Percentiles rank a stretch among this genome's conserved stretches.
phyloP scores from a whole-genome alignment of 2,113 vertebrate genomes.

The Terrapene triunguis region DNA sequence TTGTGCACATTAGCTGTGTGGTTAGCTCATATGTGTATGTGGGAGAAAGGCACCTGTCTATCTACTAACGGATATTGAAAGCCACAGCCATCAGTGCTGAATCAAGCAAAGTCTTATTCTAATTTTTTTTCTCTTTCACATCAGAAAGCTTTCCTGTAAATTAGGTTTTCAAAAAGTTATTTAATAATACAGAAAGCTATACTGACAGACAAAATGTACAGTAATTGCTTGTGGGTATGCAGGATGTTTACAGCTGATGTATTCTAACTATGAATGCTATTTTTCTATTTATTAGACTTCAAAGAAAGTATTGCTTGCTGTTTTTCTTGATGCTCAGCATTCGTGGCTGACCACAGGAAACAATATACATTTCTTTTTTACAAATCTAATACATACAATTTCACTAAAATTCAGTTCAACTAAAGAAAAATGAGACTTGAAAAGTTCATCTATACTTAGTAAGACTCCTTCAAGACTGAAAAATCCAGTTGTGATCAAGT shows the following conservation, averaged over 20 bases:
- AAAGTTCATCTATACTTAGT: not conserved
- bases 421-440: not conserved
- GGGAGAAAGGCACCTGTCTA: slow-evolving; percentile 24
- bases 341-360: not conserved
- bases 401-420: not conserved
- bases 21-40: not conserved
- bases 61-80: slow-evolving; percentile 56
- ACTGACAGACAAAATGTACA: slow-evolving; percentile 18
- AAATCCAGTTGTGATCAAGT: not conserved
- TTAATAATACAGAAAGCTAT: slow-evolving; percentile 49
- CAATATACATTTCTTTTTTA: not conserved
- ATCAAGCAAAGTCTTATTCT: not conserved
- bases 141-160: slow-evolving; percentile 48
- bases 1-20: slow-evolving; percentile 49
- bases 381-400: not conserved
- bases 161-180: slow-evolving; percentile 64
- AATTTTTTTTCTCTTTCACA: slow-evolving; percentile 39
- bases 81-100: slow-evolving; percentile 14
- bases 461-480: not conserved
- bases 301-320: slow-evolving; percentile 38
- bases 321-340: slow-evolving; percentile 36
- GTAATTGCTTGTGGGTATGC: slow-evolving; percentile 58
- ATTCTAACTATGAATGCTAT: slow-evolving; percentile 57
- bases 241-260: slow-evolving; percentile 43
- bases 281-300: slow-evolving; percentile 61